Evolutionary conservation across 2,797 vertebrate species (phyloP), one percentile per base, ranked within the genome.

Genomic region (Chrysocyon brachyurus): DNA sequence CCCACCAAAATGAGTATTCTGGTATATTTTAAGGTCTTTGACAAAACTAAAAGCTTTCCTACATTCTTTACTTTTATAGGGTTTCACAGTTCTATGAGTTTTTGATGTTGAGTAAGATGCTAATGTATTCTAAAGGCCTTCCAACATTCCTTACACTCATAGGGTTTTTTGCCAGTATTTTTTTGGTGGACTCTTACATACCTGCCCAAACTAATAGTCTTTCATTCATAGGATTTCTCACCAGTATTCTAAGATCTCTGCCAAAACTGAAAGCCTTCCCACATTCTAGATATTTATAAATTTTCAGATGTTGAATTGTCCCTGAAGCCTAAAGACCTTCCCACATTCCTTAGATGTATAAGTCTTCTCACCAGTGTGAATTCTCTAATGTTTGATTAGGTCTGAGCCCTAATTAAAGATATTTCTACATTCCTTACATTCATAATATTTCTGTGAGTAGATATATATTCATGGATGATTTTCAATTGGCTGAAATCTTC

Each of bases 201-300:
- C 54, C 54, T 54, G 54, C 54, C 54, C 54, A 54, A 54, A 54
- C 54, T 54, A 54, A 54, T 16, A 54, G 54, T 54, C 54, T 54
- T 54, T 5, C 54, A 54, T 15, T 54, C 14, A 54, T 54, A 54
- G 54, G 54, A 54, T 54, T 54, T 54, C 54, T 54, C 54, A 54
- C 54, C 54, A 54, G 54, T 64, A 31, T 12, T 64, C 28, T 6
- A 33, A 96, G 91, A 56, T 81, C 95, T 59, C 89, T 90, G 16
- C 81, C 79, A 52, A 94, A 90, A 26, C 84, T 86, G 40, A 97
- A 96, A 54, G 33, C 59, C 19, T 94, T 96, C 8, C 87, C 85
- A 46, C 85, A 96, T 70, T 87, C 26, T 1, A 64, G 59, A 49
- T 87, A 96, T 33, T 33, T 66, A 86, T 66, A 96, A 0, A 14